Conservation (phyloP, 92 coral and sea anemone species). For the Desmophyllum pertusum region DNA sequence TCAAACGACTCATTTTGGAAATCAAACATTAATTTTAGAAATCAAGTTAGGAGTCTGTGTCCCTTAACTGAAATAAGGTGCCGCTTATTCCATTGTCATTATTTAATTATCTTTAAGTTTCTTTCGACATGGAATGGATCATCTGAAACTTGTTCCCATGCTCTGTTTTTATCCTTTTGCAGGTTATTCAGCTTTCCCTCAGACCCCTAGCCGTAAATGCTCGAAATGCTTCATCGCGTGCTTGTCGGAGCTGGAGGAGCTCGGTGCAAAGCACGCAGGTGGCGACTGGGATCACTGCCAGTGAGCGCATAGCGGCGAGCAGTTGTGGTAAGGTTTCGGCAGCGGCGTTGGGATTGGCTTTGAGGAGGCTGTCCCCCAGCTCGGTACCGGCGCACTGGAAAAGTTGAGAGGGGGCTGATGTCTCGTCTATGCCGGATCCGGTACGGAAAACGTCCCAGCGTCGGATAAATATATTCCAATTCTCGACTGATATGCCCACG, state of each 20-base stretch:
- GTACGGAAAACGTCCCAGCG: constrained; percentile 73
- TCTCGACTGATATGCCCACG: constrained; percentile 53
- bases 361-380: constrained; percentile 70
- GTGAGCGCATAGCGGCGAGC: constrained; percentile 67
- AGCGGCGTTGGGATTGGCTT: constrained; percentile 55
- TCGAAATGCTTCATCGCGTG: constrained; percentile 64
- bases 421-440: constrained; percentile 62
- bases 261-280: constrained; percentile 66
- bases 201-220: too few species aligned
- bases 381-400: constrained; percentile 71
- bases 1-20: too few species aligned
- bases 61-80: too few species aligned
- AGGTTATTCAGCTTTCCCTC: too few species aligned
- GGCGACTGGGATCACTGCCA: constrained; percentile 74
- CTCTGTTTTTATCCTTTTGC: too few species aligned
- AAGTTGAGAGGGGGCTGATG: constrained; percentile 68
- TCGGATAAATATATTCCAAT: constrained; percentile 68
- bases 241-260: constrained; percentile 63
- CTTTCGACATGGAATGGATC: too few species aligned
- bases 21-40: too few species aligned
- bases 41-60: too few species aligned
- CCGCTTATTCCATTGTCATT: too few species aligned
- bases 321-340: constrained; percentile 40
- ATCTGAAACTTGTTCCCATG: too few species aligned
- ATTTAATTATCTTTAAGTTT: too few species aligned